Percentiles rank a stretch among this genome's conserved stretches.
Conservation (phyloP, 2,113 vertebrate species). For the Eubucco bourcierii region DNA sequence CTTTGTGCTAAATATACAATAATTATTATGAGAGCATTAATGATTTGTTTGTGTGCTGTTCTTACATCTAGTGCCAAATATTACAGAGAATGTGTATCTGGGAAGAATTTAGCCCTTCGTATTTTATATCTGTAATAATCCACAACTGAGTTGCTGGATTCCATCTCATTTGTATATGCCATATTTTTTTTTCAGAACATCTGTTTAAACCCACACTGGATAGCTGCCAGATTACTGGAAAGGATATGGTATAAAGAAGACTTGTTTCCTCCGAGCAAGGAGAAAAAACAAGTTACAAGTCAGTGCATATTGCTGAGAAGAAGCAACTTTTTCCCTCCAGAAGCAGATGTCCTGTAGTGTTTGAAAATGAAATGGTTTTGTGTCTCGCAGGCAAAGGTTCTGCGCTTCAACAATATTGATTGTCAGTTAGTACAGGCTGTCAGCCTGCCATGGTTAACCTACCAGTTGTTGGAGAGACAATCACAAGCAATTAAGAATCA, state of each 20-base stretch:
- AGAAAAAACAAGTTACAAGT: constrained; percentile 66
- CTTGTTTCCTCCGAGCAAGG: constrained; percentile 59
- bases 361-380: constrained; percentile 70
- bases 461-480: constrained; percentile 68
- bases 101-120: constrained; percentile 56
- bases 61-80: constrained; percentile 63
- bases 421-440: constrained; percentile 68
- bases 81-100: constrained; percentile 36
- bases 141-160: constrained; percentile 65
- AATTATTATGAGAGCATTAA: constrained; percentile 66
- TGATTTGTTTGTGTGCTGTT: constrained; percentile 62
- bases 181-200: constrained; percentile 71
- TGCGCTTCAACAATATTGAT: constrained; percentile 63
- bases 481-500: constrained; percentile 70
- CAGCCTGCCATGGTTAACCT: constrained; percentile 68
- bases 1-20: constrained; percentile 65
- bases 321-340: constrained; percentile 61
- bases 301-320: constrained; percentile 47
- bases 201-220: constrained; percentile 69
- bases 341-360: constrained; percentile 70
- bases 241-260: constrained; percentile 67
- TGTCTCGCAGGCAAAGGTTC: constrained; percentile 69
- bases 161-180: constrained; percentile 65
- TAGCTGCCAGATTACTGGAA: constrained; percentile 65
- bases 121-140: constrained; percentile 69